Evolutionary conservation across 2,113 vertebrate species (phyloP).

Genomic region (Pitta sordida): DNA sequence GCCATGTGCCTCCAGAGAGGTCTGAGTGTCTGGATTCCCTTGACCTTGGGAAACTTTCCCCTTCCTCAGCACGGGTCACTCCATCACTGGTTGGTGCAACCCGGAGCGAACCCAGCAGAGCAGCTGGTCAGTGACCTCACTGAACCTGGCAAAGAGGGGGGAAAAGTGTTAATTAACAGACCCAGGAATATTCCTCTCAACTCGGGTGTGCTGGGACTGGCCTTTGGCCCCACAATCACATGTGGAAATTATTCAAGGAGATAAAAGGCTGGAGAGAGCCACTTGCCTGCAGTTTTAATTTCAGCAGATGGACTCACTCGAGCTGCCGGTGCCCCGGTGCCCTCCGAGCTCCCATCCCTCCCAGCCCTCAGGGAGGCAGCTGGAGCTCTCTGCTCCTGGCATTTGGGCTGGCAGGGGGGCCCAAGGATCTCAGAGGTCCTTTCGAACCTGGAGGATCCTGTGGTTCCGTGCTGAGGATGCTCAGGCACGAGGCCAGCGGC

Average conservation of each 20-base stretch:
- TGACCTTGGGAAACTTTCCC: neutral
- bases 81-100: rapidly evolving
- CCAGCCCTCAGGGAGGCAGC: neutral
- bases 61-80: neutral
- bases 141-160: neutral
- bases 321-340: neutral
- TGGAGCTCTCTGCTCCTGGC: neutral
- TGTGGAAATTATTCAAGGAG: neutral
- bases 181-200: neutral
- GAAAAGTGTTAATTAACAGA: neutral
- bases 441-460: neutral
- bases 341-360: neutral
- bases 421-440: rapidly evolving
- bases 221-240: neutral
- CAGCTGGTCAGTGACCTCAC: rapidly evolving
- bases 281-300: neutral
- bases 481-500: neutral
- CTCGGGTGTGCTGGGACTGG: neutral
- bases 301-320: neutral
- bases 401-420: neutral
- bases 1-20: neutral
- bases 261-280: neutral
- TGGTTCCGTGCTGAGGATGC: neutral
- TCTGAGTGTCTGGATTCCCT: neutral
- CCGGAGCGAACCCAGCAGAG: neutral